Percentiles rank a stretch among this genome's conserved stretches.
Conservation (phyloP, 1,140 invertebrate genomes). For the Cheumatopsyche charites region DNA sequence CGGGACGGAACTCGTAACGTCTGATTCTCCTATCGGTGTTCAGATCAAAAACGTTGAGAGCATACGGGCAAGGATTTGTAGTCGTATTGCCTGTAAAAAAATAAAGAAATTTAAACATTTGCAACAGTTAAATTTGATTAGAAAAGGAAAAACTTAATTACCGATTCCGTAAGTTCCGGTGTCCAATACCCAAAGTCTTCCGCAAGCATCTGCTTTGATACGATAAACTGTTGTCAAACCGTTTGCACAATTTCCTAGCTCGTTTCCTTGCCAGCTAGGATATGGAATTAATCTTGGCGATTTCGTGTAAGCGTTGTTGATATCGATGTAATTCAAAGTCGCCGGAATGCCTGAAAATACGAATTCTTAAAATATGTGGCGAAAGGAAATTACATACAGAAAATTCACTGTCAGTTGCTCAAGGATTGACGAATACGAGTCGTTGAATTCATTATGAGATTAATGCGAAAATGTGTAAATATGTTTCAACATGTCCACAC, state of each 20-base stretch:
- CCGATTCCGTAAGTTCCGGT: constrained; percentile 81
- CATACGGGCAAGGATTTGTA: constrained; percentile 73
- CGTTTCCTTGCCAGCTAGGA: constrained; percentile 75
- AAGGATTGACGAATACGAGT: not conserved
- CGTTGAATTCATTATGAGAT: constrained; percentile 8
- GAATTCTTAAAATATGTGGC: constrained; percentile 27
- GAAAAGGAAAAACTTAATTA: constrained; percentile 37
- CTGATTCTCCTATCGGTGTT: constrained; percentile 72
- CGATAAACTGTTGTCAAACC: constrained; percentile 78
- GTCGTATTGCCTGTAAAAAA: constrained; percentile 65
- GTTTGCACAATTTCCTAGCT: constrained; percentile 73
- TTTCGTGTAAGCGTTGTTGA: constrained; percentile 66
- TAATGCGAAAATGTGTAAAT: not conserved
- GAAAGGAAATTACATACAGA: not conserved
- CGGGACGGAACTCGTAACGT: constrained; percentile 70
- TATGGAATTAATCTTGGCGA: constrained; percentile 78
- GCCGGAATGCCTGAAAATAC: constrained; percentile 73
- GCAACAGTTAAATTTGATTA: not conserved
- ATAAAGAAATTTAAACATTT: not conserved
- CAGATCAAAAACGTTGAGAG: constrained; percentile 77
- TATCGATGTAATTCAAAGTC: constrained; percentile 77
- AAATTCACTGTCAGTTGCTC: not conserved
- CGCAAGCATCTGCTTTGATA: constrained; percentile 75
- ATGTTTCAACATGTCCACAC: not conserved
- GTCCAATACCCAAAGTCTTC: constrained; percentile 80